phyloP scores from a whole-genome alignment of 1,140 invertebrate genomes.

The Centruroides sculpturatus region DNA sequence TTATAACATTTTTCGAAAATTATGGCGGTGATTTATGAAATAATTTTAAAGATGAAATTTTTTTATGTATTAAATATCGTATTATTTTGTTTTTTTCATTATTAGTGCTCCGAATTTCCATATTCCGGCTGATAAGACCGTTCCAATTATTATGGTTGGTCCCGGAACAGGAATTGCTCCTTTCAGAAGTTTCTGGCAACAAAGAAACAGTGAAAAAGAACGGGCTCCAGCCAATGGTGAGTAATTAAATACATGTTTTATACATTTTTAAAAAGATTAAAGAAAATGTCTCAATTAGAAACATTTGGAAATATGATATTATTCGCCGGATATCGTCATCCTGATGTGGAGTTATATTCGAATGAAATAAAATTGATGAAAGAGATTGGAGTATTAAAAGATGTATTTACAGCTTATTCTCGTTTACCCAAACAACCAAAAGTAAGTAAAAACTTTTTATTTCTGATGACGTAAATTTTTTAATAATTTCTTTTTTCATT shows the following conservation, averaged over 20 bases:
- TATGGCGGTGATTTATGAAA: background rate
- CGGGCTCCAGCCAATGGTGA: background rate
- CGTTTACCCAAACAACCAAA: slow-evolving; percentile 63
- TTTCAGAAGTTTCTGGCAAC: slow-evolving; percentile 79
- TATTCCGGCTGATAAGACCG: slow-evolving; percentile 15
- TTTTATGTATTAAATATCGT: background rate
- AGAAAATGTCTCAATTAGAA: background rate
- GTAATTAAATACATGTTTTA: too few species aligned
- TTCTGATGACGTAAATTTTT: too few species aligned
- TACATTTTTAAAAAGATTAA: too few species aligned
- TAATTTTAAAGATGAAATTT: background rate
- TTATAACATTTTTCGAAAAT: background rate
- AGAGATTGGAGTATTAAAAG: slow-evolving; percentile 52
- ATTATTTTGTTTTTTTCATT: background rate
- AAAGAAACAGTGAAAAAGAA: slow-evolving; percentile 31
- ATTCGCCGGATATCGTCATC: slow-evolving; percentile 81
- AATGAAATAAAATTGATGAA: slow-evolving; percentile 66
- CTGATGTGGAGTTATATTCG: slow-evolving; percentile 65
- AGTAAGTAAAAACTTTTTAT: slow-evolving; percentile 34
- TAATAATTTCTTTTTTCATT: background rate
- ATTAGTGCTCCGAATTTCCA: background rate
- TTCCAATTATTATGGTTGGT: slow-evolving; percentile 85
- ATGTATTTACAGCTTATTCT: slow-evolving; percentile 71
- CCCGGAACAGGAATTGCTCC: slow-evolving; percentile 85
- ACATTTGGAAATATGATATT: slow-evolving; percentile 61